These are phyloP conservation scores for Hirtodrosophila trivittata DNA, from an alignment of 2,888 invertebrate genomes.

Conservation along the genomic window DNA sequence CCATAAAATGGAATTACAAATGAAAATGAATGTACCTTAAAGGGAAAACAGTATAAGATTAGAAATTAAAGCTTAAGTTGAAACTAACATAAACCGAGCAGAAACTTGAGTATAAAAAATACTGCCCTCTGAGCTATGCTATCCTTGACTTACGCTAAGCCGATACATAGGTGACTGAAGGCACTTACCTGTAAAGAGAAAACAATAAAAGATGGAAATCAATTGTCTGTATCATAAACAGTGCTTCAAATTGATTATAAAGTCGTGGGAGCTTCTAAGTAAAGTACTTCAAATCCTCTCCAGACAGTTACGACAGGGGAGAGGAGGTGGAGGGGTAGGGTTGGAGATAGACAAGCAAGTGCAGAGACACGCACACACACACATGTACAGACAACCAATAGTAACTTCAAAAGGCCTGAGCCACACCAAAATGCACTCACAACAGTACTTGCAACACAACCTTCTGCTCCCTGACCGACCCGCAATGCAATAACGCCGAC, in stretches of 20 bases:
- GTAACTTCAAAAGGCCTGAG: slow-evolving; percentile 48
- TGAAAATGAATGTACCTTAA: no score
- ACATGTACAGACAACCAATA: slow-evolving; percentile 20
- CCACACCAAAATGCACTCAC: slow-evolving; percentile 65
- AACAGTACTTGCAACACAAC: slow-evolving; percentile 30
- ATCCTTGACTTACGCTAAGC: slow-evolving; percentile 39
- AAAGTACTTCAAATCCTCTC: slow-evolving; percentile 47
- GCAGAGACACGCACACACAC: slow-evolving; percentile 4
- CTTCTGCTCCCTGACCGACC: slow-evolving; percentile 32
- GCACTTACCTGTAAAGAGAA: slow-evolving; percentile 57
- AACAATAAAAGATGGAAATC: slow-evolving; percentile 54
- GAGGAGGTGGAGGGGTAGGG: slow-evolving; percentile 1
- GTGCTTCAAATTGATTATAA: slow-evolving; percentile 54
- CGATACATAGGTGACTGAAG: slow-evolving; percentile 43
- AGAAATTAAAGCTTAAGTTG: no score
- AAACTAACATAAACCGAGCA: no score
- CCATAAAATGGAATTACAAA: not conserved
- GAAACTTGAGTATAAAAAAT: no score
- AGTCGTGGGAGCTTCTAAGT: slow-evolving; percentile 40
- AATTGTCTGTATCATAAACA: slow-evolving; percentile 60
- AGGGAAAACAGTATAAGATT: no score
- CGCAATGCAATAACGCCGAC: slow-evolving; percentile 77
- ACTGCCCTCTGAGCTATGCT: no score
- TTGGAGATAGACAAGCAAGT: slow-evolving; percentile 14
- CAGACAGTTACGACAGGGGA: slow-evolving; percentile 11